Evolutionary conservation across 92 coral and sea anemone species (phyloP), one percentile per base, ranked within the genome.

Genomic region (Hydrozoanthus gracilis): DNA sequence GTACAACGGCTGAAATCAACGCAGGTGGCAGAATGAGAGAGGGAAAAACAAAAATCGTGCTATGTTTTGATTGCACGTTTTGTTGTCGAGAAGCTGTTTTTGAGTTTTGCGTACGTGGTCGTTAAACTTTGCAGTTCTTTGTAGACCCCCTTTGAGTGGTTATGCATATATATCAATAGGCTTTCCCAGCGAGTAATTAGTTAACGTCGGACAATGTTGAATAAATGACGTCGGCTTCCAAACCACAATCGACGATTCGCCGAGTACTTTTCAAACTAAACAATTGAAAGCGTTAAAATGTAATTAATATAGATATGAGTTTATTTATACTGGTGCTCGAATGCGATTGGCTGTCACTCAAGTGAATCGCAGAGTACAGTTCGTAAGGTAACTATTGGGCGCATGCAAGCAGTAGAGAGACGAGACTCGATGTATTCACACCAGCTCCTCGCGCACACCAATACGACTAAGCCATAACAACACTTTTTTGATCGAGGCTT

Each of bases 251-350:
- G 95, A 92, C 98, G 85, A 94, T 92, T 92, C 88, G 92, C 89
- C 92, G 93, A 92, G 93, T 91, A 94, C 92, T 94, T 94, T 92
- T 89, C 95, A 89, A 90, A 83, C 95, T 84, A 91, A 91, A 94
- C 98, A 94, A 92, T 95, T 95, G 99, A 92, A 96, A 95, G 96
- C 98, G 98, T 95, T 97, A 95, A 97, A 94, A 94, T 91, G 97
- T 97, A 97, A 97, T 97, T 97, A 97, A 97, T 95, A 97, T 91
- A 95, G 99, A 97, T 97, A 93, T 93, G 96, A 93, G 93, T 93
- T 93, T 97, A 94, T 97, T 97, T 97, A 93, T 95, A 88, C 93
- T 87, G 73, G 92, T 87, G 89, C 93, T 86, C 93, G 87, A 77
- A 91, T 88, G 88, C 95, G 99, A 97, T 97, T 97, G 99, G 99